Conservation (phyloP, 2,888 invertebrate genomes). For the Oligia strigilis region DNA sequence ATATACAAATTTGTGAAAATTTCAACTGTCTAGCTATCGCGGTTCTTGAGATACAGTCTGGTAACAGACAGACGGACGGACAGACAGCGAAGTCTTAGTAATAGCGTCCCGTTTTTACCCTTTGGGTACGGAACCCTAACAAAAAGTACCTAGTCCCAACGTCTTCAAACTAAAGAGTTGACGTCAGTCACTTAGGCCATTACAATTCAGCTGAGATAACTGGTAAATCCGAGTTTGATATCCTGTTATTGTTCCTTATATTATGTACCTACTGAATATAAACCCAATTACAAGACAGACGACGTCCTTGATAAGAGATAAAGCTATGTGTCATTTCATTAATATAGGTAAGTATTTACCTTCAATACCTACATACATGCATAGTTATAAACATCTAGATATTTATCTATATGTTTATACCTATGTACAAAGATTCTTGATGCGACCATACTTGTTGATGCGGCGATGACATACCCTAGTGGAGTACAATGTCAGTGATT, state of each 20-base stretch:
- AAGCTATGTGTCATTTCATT: background rate
- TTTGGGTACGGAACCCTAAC: background rate
- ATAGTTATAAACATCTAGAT: background rate
- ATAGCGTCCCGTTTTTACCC: no score
- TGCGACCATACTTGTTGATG: background rate
- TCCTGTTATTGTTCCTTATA: conserved; percentile 5
- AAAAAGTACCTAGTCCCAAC: background rate
- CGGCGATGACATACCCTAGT: conserved; percentile 1
- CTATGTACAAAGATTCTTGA: background rate
- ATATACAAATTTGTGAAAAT: no score
- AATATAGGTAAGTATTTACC: background rate
- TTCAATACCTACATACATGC: no score
- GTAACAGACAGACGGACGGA: no score
- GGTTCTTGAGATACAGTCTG: no score
- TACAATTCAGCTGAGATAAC: background rate
- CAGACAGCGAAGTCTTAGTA: no score
- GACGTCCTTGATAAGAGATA: conserved; percentile 16
- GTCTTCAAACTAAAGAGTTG: background rate
- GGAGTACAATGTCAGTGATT: background rate
- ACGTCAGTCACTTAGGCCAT: background rate
- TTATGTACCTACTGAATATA: background rate
- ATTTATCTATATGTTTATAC: background rate
- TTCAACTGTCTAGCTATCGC: no score
- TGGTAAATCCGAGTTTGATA: conserved; percentile 3
- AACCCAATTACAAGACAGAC: background rate